Base-by-base conservation (phyloP, 2,888 invertebrate genomes). In the Mythimna pallens region DNA sequence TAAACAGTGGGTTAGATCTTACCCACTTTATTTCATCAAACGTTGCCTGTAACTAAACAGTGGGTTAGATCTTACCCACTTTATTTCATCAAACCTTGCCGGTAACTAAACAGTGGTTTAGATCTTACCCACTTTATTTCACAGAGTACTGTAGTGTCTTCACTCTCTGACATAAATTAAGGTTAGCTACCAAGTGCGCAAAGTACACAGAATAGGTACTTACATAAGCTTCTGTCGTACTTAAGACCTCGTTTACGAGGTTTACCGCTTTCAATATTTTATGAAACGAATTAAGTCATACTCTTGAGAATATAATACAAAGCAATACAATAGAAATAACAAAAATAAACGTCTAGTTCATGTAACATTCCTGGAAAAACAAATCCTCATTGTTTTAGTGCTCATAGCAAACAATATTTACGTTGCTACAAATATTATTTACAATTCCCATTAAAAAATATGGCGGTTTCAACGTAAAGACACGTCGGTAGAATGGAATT, bases 371-470 rank as follows among this genome's bases (percentile, higher is more conserved):
- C 6, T 5, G 25, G 71, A 57, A 78, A 43, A 78, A 52, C 72
- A 73, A 72, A 43, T 20, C 62, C 6, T 30, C 57, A 22, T 76
- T 76, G 54, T 76, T 71, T 54, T 54, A 78, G 59, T 55, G 64
- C 47, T 20, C 25, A 43, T 40, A 43, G 17, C 36, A 58, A 57
- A 72, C 63, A 78, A 52, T 78, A 63, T 64, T 64, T 57, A 73
- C 55, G 22, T 34, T 43, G 40, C 17, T 57, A 72, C 54, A 67
- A 67, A 67, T 55, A 67, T 65, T 61, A 54, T 77, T 77, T 58
- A 73, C 73, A 36, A 58, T 80, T 54, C 25, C 12, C 52, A 80
- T 66, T 69, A 52, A 63, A 78, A 80, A 80, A 64, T 52, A 43
- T 59, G 52, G 57, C 58, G 40, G 25, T 61, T 64, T 64, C 14